Percentiles rank a stretch among this genome's conserved stretches.
Conservation (phyloP, 2,888 invertebrate genomes). For the Allacma fusca region DNA sequence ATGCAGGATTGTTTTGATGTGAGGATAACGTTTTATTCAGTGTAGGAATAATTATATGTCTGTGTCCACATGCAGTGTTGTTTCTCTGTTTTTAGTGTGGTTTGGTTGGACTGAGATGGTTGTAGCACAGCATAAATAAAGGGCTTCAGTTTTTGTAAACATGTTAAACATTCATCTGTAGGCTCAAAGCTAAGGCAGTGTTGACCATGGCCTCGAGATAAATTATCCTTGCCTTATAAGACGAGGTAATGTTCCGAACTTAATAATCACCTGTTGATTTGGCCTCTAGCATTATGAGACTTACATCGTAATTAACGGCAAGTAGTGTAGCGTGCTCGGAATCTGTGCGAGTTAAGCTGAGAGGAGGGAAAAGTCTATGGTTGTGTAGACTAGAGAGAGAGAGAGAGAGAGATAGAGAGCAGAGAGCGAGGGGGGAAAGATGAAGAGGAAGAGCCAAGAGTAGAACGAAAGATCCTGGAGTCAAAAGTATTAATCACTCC, state of each 20-base stretch:
- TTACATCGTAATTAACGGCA: conserved; percentile 52
- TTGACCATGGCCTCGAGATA: conserved; percentile 45
- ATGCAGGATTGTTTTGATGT: too few relatives aligned
- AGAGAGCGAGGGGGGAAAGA: background rate
- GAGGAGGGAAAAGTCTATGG: background rate
- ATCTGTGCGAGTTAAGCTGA: conserved; percentile 26
- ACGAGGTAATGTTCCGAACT: conserved; percentile 50
- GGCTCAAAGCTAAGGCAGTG: conserved; percentile 17
- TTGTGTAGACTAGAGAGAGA: background rate
- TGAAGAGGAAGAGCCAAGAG: conserved; percentile 30
- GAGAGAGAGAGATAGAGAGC: background rate
- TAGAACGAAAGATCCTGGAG: conserved; percentile 32
- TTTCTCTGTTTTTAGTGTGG: too few relatives aligned
- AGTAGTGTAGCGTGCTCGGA: conserved; percentile 33
- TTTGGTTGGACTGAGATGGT: background rate
- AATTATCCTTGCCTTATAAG: conserved; percentile 48
- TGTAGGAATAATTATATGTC: too few relatives aligned
- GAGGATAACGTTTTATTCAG: too few relatives aligned
- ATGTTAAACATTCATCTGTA: background rate
- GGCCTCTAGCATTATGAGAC: conserved; percentile 44
- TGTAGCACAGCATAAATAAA: background rate
- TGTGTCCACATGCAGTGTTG: too few relatives aligned
- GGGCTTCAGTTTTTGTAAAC: conserved; percentile 21
- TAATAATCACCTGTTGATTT: conserved; percentile 56
- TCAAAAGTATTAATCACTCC: conserved; percentile 47